A percentile compares a stretch with the other conserved stretches of the same genome.
These are phyloP conservation scores for Romanogobio albipinnatus DNA, from an alignment of 2,113 vertebrate genomes.

Conservation along the genomic window DNA sequence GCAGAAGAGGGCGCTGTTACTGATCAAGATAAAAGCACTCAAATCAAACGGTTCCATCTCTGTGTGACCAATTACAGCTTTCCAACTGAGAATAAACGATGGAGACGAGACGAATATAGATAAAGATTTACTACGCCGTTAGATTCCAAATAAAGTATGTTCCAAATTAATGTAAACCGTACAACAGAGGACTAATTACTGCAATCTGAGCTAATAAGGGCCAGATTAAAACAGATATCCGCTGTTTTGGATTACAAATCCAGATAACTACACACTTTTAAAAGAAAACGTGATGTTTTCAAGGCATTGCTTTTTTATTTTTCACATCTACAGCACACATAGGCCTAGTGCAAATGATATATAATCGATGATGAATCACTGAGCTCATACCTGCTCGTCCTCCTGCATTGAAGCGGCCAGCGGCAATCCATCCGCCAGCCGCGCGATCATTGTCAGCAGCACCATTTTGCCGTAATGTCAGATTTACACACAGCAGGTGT, in stretches of 20 bases:
- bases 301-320: neutral
- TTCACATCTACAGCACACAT: neutral
- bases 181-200: neutral
- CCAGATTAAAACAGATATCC: neutral
- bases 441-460: conserved; percentile 95
- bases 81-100: neutral
- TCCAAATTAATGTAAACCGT: neutral
- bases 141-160: neutral
- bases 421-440: conserved; percentile 93
- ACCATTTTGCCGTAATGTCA: conserved; percentile 78
- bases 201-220: neutral
- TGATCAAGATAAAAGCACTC: neutral
- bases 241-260: neutral
- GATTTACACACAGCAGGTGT: conserved; percentile 9
- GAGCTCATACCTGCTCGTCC: conserved; percentile 87
- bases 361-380: neutral
- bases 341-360: neutral
- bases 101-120: neutral
- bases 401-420: conserved; percentile 98
- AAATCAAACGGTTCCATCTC: neutral
- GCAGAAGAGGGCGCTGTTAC: neutral
- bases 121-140: neutral
- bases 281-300: neutral
- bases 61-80: conserved; percentile 2
- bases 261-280: neutral